Evolutionary conservation across 2,888 invertebrate genomes (phyloP), one percentile per base, ranked within the genome.

Genomic region (Agrypnus murinus): DNA sequence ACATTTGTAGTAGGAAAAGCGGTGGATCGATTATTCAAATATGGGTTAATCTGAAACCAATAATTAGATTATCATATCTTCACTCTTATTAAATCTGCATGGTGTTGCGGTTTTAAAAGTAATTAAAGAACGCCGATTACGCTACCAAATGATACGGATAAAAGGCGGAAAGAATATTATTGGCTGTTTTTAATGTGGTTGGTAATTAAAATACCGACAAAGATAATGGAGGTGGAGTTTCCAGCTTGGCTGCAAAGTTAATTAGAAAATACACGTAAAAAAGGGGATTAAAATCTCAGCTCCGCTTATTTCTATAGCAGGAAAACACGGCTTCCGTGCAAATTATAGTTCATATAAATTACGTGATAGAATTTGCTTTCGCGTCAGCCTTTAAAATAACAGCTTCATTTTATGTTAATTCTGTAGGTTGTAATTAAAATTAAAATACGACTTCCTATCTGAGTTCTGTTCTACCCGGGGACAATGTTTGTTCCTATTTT

Each of bases 191-290:
- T 71, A 64, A 67, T 67, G 66, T 64, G 63, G 67, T 53, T 64
- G 63, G 43, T 71, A 71, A 71, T 71, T 71, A 71, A 71, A 71
- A 71, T 71, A 67, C 71, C 67, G 71, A 46, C 63, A 59, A 71
- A 67, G 67, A 71, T 71, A 71, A 71, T 71, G 59, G 71, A 67
- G 66, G 71, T 71, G 65, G 67, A 71, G 64, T 72, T 71, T 69
- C 68, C 53, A 72, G 68, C 72, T 64, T 65, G 72, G 65, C 65
- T 69, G 68, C 60, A 71, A 70, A 73, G 70, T 73, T 73, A 73
- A 73, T 73, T 73, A 73, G 64, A 66, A 73, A 73, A 70, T 70
- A 67, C 70, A 71, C 70, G 67, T 70, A 73, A 73, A 73, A 72
- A 73, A 65, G 66, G 60, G 72, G 69, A 65, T 73, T 73, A 70